Evolutionary conservation across 2,888 invertebrate genomes (phyloP).

Genomic region (Zelleria hepariella): DNA sequence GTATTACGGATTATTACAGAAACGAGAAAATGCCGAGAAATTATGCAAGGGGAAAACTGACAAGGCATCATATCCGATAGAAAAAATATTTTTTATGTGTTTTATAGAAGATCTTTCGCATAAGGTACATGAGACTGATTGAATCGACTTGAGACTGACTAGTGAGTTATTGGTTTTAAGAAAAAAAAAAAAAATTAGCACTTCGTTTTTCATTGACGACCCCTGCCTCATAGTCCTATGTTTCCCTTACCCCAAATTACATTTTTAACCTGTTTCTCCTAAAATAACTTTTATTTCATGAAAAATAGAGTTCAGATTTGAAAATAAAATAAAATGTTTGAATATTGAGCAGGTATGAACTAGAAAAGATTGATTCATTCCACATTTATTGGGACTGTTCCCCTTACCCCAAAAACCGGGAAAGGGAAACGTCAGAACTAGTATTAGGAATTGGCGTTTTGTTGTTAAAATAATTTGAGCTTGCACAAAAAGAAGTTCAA

Average conservation of each 20-base stretch:
- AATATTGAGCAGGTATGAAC: not conserved
- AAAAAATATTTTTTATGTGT: constrained; percentile 1
- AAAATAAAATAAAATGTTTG: not conserved
- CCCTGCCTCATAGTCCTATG: constrained; percentile 8
- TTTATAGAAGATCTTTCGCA: too few species aligned
- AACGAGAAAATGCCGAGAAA: not conserved
- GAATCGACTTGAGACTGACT: too few species aligned
- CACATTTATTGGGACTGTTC: constrained; percentile 5
- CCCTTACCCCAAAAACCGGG: constrained; percentile 9
- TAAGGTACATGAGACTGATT: too few species aligned
- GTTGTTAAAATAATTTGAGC: constrained; percentile 4
- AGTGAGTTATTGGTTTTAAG: too few species aligned
- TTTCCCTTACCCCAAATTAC: constrained; percentile 12
- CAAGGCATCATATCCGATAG: not conserved
- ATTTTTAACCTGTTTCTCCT: constrained; percentile 8
- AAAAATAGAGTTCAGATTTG: constrained; percentile 2
- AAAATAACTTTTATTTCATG: constrained; percentile 8
- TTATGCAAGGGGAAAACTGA: not conserved
- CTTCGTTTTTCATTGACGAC: constrained; percentile 6
- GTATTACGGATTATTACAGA: not conserved
- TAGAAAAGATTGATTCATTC: not conserved
- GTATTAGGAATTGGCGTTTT: constrained; percentile 6
- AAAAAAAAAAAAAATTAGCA: constrained; percentile 7
- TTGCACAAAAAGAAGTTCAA: constrained; percentile 2
- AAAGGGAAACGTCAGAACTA: constrained; percentile 7